Conservation (phyloP, 1,140 invertebrate species). For the Stratiolaelaps scimitus region DNA sequence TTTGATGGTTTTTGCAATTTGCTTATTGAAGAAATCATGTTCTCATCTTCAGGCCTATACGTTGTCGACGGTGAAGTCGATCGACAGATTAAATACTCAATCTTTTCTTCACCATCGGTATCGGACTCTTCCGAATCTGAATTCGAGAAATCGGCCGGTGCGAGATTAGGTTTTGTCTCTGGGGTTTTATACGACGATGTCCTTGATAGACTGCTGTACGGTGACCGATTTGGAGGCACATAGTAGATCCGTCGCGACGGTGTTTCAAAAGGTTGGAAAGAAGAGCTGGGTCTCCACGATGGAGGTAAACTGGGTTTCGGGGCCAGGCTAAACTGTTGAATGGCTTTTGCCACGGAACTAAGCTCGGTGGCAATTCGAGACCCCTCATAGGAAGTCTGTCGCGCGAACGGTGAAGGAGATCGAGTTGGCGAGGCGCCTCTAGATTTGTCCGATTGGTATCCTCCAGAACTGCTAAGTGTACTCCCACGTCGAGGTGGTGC, state of each 20-base stretch:
- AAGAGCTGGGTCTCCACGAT: neutral
- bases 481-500: neutral
- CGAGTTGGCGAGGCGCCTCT: neutral
- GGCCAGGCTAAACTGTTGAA: slow-evolving; percentile 11
- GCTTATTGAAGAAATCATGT: slow-evolving; percentile 7
- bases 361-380: slow-evolving; percentile 3
- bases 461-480: neutral
- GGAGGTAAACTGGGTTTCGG: slow-evolving; percentile 18
- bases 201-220: slow-evolving; percentile 5
- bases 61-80: slow-evolving; percentile 20
- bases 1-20: slow-evolving; percentile 10
- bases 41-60: slow-evolving; percentile 18
- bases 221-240: slow-evolving; percentile 14
- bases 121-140: slow-evolving; percentile 23
- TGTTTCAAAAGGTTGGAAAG: slow-evolving; percentile 18
- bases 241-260: slow-evolving; percentile 15
- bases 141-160: slow-evolving; percentile 16
- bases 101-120: neutral
- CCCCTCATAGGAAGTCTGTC: neutral
- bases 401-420: slow-evolving; percentile 8
- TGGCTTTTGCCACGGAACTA: slow-evolving; percentile 11
- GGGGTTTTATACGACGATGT: slow-evolving; percentile 8
- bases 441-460: slow-evolving; percentile 8
- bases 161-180: slow-evolving; percentile 8
- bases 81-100: slow-evolving; percentile 6